Evolutionary conservation across 1,140 invertebrate species (phyloP), one percentile per base, ranked within the genome.

Genomic region (Adoxophyes honmai): DNA sequence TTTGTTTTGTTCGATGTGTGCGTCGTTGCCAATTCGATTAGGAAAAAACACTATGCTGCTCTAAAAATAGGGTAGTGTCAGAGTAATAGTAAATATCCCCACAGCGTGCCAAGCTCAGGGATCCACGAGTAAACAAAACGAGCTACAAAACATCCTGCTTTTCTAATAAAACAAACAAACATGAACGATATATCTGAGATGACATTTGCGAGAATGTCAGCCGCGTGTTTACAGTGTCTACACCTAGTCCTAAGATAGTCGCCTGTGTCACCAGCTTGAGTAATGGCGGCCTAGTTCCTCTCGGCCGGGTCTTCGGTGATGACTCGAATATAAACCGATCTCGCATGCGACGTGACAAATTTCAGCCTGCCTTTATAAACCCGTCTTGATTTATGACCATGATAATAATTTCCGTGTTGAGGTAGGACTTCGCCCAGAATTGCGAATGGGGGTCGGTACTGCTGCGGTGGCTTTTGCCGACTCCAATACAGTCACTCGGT

Each of bases 391-490:
- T 78, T 83, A 81, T 76, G 67, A 57, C 55, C 57, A 64, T 62
- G 65, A 79, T 81, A 76, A 77, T 79, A 75, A 77, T 83, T 73
- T 81, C 73, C 74, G 65, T 69, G 70, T 79, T 81, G 73, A 73
- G 73, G 78, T 77, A 73, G 75, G 74, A 58, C 67, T 64, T 70
- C 60, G 58, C 37, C 55, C 35, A 60, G 59, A 60, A 70, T 70
- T 74, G 64, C 68, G 68, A 60, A 68, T 57, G 64, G 57, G n/a
- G 59, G 55, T 56, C 55, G 64, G 65, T 62, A 66, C 64, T 59
- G 58, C 58, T 18, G 54, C 58, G 66, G 60, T 60, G 64, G 60
- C 62, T 62, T 68, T 72, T 66, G 62, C 56, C 37, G 60, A 42
- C 44, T 48, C 56, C 52, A 55, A 39, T 34, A 53, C 59, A 59